These are phyloP conservation scores for Thaumatotibia leucotreta DNA, from an alignment of 1,140 invertebrate species.

Conservation along the genomic window DNA sequence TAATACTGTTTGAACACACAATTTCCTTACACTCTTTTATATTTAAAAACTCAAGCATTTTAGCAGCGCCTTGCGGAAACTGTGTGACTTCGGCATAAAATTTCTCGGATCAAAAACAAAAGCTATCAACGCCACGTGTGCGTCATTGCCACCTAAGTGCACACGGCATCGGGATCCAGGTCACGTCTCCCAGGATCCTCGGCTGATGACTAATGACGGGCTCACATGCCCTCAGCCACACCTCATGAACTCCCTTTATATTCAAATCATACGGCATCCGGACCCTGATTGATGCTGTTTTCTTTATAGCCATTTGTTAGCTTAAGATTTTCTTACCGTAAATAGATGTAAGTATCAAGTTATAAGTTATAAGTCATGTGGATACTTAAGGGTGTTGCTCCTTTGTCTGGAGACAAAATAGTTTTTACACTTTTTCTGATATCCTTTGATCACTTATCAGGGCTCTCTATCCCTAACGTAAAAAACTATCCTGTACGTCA, in stretches of 20 bases:
- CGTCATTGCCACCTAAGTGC: slow-evolving; percentile 32
- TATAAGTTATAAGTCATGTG: too few relatives aligned
- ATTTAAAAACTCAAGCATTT: slow-evolving; percentile 16
- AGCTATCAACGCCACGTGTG: slow-evolving; percentile 1
- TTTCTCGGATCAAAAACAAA: not conserved
- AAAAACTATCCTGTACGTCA: too few relatives aligned
- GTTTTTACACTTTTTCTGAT: too few relatives aligned
- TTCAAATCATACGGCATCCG: slow-evolving; percentile 68
- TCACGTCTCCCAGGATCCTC: slow-evolving; percentile 43
- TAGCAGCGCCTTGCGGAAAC: not conserved
- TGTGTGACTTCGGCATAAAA: not conserved
- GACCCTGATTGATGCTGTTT: slow-evolving; percentile 65
- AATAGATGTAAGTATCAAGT: slow-evolving; percentile 30
- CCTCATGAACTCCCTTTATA: slow-evolving; percentile 56
- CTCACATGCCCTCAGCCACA: slow-evolving; percentile 46
- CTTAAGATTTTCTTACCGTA: slow-evolving; percentile 27
- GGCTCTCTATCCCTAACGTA: too few relatives aligned
- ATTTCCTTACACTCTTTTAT: too few relatives aligned
- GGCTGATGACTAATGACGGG: slow-evolving; percentile 66
- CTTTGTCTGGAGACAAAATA: too few relatives aligned
- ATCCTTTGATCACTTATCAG: too few relatives aligned
- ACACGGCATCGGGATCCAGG: slow-evolving; percentile 37
- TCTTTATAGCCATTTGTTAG: slow-evolving; percentile 52
- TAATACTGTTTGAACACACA: too few relatives aligned
- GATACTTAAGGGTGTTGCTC: too few relatives aligned